Conservation (phyloP, 2,888 invertebrate genomes). For the Parnassius glacialis region DNA sequence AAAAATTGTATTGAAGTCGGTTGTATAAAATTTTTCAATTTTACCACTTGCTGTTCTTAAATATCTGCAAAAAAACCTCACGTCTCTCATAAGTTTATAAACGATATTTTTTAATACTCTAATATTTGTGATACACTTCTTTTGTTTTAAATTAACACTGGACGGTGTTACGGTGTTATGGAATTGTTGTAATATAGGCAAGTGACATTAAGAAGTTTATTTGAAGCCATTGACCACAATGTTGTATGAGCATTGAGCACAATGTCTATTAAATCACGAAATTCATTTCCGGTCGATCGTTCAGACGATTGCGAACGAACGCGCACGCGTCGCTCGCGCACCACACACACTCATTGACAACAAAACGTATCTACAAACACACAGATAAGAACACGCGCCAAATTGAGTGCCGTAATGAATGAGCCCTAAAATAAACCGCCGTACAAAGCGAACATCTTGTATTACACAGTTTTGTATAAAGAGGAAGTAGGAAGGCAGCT, state of each 20-base stretch:
- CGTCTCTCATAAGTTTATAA: too few species aligned
- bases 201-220: not conserved
- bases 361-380: constrained; percentile 40
- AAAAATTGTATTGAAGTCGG: too few species aligned
- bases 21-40: too few species aligned
- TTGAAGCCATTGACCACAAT: constrained; percentile 11
- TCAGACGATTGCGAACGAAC: constrained; percentile 27
- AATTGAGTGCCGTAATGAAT: constrained; percentile 73
- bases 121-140: too few species aligned
- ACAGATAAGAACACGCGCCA: constrained; percentile 78
- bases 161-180: too few species aligned
- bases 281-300: constrained; percentile 36
- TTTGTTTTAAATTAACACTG: too few species aligned
- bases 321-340: constrained; percentile 39
- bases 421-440: constrained; percentile 70
- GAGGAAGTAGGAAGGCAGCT: constrained; percentile 79
- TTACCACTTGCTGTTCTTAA: too few species aligned
- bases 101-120: too few species aligned
- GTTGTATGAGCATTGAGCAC: constrained; percentile 2
- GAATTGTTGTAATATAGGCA: too few species aligned
- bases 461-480: constrained; percentile 72
- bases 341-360: constrained; percentile 41
- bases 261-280: constrained; percentile 13
- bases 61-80: too few species aligned
- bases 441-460: constrained; percentile 69